Conservation (phyloP, 2,797 vertebrate genomes). For the Sebastes aleutianus region DNA sequence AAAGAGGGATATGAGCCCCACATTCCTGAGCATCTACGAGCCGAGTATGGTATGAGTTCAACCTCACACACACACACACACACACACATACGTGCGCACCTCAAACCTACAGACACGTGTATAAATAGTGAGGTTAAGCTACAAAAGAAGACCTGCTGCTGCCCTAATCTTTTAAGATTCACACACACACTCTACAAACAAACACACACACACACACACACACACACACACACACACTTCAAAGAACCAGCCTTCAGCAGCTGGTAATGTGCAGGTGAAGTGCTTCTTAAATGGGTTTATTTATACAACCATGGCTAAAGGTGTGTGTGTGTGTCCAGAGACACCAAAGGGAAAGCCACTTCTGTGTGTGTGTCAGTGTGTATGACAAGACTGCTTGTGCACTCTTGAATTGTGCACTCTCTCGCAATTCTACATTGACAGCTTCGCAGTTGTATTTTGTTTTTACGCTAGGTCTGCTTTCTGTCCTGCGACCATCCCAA, state of each 20-base stretch:
- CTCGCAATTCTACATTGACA: too few species aligned
- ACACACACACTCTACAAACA: constrained; percentile 15
- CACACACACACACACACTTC: constrained; percentile 16
- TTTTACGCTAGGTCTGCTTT: too few species aligned
- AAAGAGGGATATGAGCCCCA: constrained; percentile 93
- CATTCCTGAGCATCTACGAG: constrained; percentile 89
- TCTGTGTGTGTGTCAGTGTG: neutral
- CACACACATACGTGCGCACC: neutral
- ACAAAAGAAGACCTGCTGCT: constrained; percentile 69
- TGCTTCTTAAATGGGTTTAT: constrained; percentile 21
- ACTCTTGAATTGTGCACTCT: too few species aligned
- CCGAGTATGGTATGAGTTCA: constrained; percentile 88
- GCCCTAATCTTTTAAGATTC: constrained; percentile 46
- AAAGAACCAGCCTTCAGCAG: constrained; percentile 11
- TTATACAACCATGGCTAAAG: neutral
- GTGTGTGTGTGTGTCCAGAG: neutral
- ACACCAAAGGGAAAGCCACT: too few species aligned
- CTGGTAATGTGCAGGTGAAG: constrained; percentile 23
- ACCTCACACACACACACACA: neutral
- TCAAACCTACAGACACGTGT: constrained; percentile 39
- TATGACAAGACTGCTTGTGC: too few species aligned
- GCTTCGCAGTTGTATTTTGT: too few species aligned
- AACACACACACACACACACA: constrained; percentile 4
- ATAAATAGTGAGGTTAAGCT: constrained; percentile 57
- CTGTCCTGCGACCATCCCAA: too few species aligned